These are phyloP conservation scores for Ficedula albicollis DNA, from an alignment of 2,797 vertebrate genomes.

Conservation along the genomic window DNA sequence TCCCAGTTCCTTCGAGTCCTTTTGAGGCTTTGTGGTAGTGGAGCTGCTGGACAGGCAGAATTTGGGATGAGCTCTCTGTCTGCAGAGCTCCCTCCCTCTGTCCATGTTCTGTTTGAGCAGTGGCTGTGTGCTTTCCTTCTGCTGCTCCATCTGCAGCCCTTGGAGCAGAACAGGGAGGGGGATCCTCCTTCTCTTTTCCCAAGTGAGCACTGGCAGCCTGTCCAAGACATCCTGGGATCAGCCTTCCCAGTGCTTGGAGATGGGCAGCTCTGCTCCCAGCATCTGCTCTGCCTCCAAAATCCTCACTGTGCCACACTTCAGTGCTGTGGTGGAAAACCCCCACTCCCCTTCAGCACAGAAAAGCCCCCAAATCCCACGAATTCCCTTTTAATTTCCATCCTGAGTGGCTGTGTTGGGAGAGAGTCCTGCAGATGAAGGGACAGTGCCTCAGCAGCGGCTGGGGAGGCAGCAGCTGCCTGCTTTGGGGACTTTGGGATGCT, in stretches of 20 bases:
- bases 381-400: neutral
- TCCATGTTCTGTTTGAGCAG: neutral
- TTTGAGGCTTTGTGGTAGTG: neutral
- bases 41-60: neutral
- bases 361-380: rapidly evolving
- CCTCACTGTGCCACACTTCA: rapidly evolving
- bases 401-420: neutral
- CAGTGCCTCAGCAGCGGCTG: neutral
- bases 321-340: rapidly evolving
- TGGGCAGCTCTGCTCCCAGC: neutral
- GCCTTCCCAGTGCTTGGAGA: neutral
- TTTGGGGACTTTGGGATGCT: neutral
- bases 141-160: constrained; percentile 10
- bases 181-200: neutral
- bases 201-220: rapidly evolving
- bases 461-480: neutral
- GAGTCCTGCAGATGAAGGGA: neutral
- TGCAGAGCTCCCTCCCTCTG: neutral
- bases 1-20: neutral
- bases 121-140: neutral
- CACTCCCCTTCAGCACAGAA: neutral
- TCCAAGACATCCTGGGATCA: neutral
- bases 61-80: neutral
- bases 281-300: neutral
- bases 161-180: neutral